These are phyloP conservation scores for Molothrus aeneus DNA, from an alignment of 2,797 vertebrate genomes.

Conservation along the genomic window DNA sequence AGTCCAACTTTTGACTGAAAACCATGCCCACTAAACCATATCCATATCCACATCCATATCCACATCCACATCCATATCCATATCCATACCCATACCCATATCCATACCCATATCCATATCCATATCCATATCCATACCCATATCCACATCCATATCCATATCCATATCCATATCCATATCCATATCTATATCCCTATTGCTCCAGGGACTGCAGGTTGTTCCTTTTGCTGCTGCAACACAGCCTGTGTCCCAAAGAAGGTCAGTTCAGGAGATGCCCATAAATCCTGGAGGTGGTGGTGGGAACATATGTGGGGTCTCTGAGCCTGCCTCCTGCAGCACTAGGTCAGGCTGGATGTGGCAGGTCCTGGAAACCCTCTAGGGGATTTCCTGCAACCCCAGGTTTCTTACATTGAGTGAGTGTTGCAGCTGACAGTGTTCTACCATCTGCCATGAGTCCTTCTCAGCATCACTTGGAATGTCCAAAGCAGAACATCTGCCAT, in stretches of 20 bases:
- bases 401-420: neutral
- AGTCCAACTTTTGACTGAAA: neutral
- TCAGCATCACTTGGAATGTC: neutral
- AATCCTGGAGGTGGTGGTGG: neutral
- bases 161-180: neutral
- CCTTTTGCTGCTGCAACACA: neutral
- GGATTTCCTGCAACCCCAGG: neutral
- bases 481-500: neutral
- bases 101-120: too few species aligned
- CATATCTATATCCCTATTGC: too few species aligned
- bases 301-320: rapidly evolving
- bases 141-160: neutral
- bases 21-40: neutral
- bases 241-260: neutral
- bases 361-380: neutral
- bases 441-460: neutral
- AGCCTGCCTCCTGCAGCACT: neutral
- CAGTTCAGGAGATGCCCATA: neutral
- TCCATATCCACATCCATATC: neutral
- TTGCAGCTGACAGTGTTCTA: neutral
- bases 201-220: neutral
- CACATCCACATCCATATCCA: too few species aligned
- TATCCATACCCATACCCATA: too few species aligned
- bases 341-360: neutral
- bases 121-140: too few species aligned